phyloP scores from a whole-genome alignment of 2,888 invertebrate genomes.

The Acanthosepion esculentum region DNA sequence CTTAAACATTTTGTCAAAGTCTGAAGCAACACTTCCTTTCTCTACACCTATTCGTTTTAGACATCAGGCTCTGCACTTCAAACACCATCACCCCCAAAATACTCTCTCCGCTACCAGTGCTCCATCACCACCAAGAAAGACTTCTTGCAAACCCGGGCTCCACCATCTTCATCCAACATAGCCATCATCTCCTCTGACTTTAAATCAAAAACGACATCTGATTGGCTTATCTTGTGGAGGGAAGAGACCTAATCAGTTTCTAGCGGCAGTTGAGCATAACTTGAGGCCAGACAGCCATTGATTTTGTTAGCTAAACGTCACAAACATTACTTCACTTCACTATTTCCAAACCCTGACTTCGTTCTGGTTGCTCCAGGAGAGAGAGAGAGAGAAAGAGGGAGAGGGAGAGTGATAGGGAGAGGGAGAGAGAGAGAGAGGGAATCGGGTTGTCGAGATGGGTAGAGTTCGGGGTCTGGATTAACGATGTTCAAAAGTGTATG shows the following conservation, averaged over 20 bases:
- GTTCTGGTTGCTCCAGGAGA: background rate
- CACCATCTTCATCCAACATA: background rate
- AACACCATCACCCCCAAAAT: background rate
- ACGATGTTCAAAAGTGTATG: too few species aligned
- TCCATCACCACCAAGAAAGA: background rate
- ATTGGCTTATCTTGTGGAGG: constrained; percentile 20
- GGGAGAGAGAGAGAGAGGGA: too few species aligned
- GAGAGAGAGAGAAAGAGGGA: background rate
- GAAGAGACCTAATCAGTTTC: constrained; percentile 11
- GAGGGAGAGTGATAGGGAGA: too few species aligned
- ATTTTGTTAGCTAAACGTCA: constrained; percentile 33
- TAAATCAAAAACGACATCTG: constrained; percentile 24
- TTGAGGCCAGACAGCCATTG: constrained; percentile 16
- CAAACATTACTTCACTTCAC: background rate
- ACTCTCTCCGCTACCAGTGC: too few species aligned
- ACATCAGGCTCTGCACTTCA: background rate
- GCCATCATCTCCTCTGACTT: background rate
- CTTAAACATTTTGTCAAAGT: background rate
- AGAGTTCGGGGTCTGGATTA: too few species aligned
- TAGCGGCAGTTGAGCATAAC: constrained; percentile 22
- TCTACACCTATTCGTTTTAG: background rate
- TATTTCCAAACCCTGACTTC: background rate
- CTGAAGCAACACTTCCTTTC: background rate
- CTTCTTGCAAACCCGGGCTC: background rate
- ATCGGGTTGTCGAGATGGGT: too few species aligned